Base-by-base conservation (phyloP, 1,140 invertebrate genomes). In the Schlechtendalia chinensis region DNA sequence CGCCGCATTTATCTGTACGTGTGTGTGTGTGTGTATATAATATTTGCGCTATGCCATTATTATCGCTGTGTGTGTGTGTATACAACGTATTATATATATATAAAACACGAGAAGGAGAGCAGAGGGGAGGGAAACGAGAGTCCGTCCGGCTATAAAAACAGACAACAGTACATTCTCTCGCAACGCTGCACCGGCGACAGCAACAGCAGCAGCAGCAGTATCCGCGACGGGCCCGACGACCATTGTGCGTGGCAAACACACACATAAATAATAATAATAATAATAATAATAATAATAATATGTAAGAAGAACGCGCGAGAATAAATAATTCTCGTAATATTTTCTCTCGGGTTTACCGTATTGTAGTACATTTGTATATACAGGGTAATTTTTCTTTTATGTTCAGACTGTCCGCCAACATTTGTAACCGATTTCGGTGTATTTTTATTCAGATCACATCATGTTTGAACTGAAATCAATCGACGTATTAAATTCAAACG, bases 41-140 rank as follows among this genome's bases (percentile, higher is more conserved):
- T 47, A 29, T 77, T 61, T 56, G 74, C 59, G 32, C 14, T 77
- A 58, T 77, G 72, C 72, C 72, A 32, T 56, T 71, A 71, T 71
- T 75, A 45, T 22, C 24, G 8, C 22, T 45, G 47, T 29, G 17
- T 17, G 4, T 61, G 17, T 61, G 16, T 29, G 27, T 45, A n/a
- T 22, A 1, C 10, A 39, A 5, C 10, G 10, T 45, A 45, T 45
- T 45, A 45, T 16, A 53, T 53, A 53, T 12, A 8, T 8, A 12
- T 53, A 16, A 14, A 53, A 2, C 14, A 53, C 50, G 11, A 12
- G 16, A n/a, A n/a, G n/a, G n/a, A n/a, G n/a, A n/a, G n/a, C n/a
- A n/a, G n/a, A n/a, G n/a, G n/a, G n/a, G n/a, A n/a, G 39, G 39
- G 32, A 47, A 69, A 69, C 65, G 32, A 65, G 4, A 45, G 39